Base-by-base conservation (phyloP, 2,113 vertebrate species). In the Erythrolamprus reginae region DNA sequence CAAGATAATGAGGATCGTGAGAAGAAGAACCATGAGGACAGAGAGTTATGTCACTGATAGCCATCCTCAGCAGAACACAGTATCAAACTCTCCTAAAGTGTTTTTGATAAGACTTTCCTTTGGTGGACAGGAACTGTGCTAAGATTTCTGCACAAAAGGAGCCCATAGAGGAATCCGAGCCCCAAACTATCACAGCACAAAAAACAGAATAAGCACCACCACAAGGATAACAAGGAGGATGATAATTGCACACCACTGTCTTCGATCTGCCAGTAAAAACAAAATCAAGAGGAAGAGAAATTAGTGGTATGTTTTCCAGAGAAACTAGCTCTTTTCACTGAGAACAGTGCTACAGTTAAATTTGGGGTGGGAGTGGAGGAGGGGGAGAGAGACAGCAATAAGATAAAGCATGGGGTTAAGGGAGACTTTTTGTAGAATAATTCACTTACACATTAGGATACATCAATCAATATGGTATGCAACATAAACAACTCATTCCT, bases 191-290 rank as follows among this genome's bases (percentile, higher is more conserved):
- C 98, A 99, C 96, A 99, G 97, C 92, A 98, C 94, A 19, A 98
- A 95, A 94, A 99, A 97, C 93, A 99, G 98, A 94, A 99, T 95
- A 94, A 99, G 95, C 96, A 99, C 96, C 9, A 99, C 97, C 89
- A 99, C 92, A 91, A 99, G 97, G 95, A 99, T 96, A 21, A 93
- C 88, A 0, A 99, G 97, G 93, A 99, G 97, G 92, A 99, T 2
- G 0, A 98, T 97, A 10, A 99, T 99, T 53, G 98, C 99, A 87
- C 99, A 99, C 99, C 99, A 99, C 97, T 99, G 99, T 84, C 98
- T 98, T 28, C 98, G 98, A 95, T 99, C 99, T 99, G 96, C n/a
- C 96, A 96, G 90, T 92, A 77, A 42, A 42, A 77, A 65, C 61
- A 65, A 77, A 77, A 77, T 77, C 33, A 77, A 77, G 70, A 77